A percentile compares a stretch with the other conserved stretches of the same genome.
These are phyloP conservation scores for Merops nubicus DNA, from an alignment of 2,113 vertebrate species.

Conservation along the genomic window DNA sequence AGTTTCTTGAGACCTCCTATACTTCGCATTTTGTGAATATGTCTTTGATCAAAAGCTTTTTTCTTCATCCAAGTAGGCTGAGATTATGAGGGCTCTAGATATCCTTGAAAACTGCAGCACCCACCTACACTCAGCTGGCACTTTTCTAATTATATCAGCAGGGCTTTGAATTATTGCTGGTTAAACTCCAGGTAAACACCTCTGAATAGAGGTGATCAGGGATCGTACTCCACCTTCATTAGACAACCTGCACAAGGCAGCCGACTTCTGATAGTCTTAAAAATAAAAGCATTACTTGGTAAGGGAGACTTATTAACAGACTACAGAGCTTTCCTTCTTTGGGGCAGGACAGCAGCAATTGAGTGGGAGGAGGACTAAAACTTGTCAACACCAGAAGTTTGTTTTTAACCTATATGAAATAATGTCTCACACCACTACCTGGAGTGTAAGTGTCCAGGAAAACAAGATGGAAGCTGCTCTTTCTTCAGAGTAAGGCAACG, in stretches of 20 bases:
- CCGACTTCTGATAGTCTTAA: constrained; percentile 18
- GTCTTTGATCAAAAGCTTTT: background rate
- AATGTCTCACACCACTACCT: background rate
- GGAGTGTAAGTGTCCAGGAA: background rate
- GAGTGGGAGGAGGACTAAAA: background rate
- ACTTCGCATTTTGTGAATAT: background rate
- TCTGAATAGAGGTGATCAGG: constrained; percentile 14
- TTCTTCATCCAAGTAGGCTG: background rate
- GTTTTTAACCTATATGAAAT: background rate
- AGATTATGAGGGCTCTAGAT: constrained; percentile 14
- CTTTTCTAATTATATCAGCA: constrained; percentile 54
- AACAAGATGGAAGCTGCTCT: background rate
- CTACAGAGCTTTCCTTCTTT: background rate
- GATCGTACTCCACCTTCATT: background rate
- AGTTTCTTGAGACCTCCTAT: background rate
- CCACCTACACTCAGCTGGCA: constrained; percentile 39
- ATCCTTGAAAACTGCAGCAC: background rate
- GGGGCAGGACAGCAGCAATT: background rate
- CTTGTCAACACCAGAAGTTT: background rate
- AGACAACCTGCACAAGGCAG: constrained; percentile 32
- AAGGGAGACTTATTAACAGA: background rate
- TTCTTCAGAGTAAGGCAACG: background rate
- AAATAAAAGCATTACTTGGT: constrained; percentile 28
- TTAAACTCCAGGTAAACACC: constrained; percentile 35
- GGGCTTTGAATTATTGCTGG: constrained; percentile 38